Base-by-base conservation (phyloP, 2,888 invertebrate species). In the Molorchus minor region DNA sequence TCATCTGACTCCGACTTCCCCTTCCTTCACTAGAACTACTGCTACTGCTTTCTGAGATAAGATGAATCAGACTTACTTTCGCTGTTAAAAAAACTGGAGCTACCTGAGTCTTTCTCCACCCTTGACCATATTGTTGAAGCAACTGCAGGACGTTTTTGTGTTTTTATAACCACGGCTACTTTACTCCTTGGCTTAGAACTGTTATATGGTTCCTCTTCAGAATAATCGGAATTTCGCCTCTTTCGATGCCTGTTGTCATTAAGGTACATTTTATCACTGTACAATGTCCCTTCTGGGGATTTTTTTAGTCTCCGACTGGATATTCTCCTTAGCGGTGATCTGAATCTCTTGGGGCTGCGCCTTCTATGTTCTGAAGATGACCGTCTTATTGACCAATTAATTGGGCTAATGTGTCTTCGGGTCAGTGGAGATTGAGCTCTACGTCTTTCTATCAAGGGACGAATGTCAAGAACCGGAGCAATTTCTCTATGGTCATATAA, bases 81-180 rank as follows among this genome's bases (percentile, higher is more conserved):
- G 13, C 65, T 61, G 8, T 65, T 62, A 13, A 54, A 55, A 25
- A 51, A 61, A 33, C 58, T 65, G 4, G 60, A 69, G 40, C 61
- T 62, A 5, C 60, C 62, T 20, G 56, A 52, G 4, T 55, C 43
- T 30, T 38, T 54, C 36, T 65, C 62, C 3, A 71, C 69, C 49
- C 76, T 71, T 3, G 79, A 78, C 78, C 78, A 79, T 40, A 81
- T 71, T 0, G 79, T 77, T 1, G 81, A 80, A 3, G 79, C 80
- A 8, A 72, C 72, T 1, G 75, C 58, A 0, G 79, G 80, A 64
- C 74, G 71, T 56, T 77, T 79, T 43, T 75, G 78, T 7, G 73
- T 76, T 71, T 77, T 79, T 20, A 80, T 75, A 21, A 80, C 80
- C 2, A 80, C 78, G 1, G 79, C 75, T 2, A 80, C 79, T 67